Conservation (phyloP, 2,888 invertebrate species). For the Heliconius aoede region DNA sequence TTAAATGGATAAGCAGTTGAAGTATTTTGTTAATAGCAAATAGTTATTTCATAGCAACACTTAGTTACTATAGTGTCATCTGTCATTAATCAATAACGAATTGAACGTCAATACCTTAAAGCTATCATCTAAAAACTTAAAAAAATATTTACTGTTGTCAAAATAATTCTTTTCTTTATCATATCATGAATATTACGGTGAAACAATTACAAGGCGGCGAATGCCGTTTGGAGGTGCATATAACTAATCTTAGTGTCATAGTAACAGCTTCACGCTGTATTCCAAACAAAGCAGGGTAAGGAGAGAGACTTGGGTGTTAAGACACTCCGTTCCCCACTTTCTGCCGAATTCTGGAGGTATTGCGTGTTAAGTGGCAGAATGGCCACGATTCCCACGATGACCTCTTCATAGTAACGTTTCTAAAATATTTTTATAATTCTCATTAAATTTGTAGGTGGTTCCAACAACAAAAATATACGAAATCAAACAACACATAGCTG, state of each 20-base stretch:
- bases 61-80: not conserved
- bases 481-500: conserved; percentile 87
- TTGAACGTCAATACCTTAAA: conserved; percentile 7
- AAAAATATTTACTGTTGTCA: not conserved
- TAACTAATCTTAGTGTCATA: conserved; percentile 14
- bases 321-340: too few species aligned
- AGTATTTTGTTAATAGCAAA: not conserved
- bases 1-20: not conserved
- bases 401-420: conserved; percentile 25
- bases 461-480: conserved; percentile 85
- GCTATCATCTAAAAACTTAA: not conserved
- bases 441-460: conserved; percentile 70
- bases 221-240: conserved; percentile 85
- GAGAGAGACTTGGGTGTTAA: too few species aligned
- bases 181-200: conserved; percentile 86
- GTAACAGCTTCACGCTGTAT: too few species aligned
- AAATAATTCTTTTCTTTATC: not conserved
- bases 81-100: conserved; percentile 4
- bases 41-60: not conserved
- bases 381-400: too few species aligned
- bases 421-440: conserved; percentile 5
- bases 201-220: conserved; percentile 90
- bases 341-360: too few species aligned
- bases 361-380: too few species aligned
- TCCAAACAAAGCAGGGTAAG: too few species aligned